These are phyloP conservation scores for Centropyge bicolor DNA, from an alignment of 2,797 vertebrate species.

Conservation along the genomic window DNA sequence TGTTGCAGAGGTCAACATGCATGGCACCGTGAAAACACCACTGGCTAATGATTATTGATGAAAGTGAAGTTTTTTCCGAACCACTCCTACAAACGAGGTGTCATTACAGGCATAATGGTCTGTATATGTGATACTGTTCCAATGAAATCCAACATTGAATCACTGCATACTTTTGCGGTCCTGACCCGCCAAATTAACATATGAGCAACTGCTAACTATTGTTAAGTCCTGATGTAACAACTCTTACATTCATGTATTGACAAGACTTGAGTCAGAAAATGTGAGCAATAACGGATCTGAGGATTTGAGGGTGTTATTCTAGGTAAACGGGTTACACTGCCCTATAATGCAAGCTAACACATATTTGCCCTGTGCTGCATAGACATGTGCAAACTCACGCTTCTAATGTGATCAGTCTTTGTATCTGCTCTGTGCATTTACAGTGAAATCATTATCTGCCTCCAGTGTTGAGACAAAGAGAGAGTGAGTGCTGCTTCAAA, in stretches of 20 bases:
- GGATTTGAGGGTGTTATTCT: not conserved
- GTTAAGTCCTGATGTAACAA: not conserved
- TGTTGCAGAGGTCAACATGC: conserved; percentile 1
- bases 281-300: not conserved
- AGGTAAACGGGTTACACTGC: not conserved
- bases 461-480: conserved; percentile 2
- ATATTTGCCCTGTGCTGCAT: conserved; percentile 1
- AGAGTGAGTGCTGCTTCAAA: not conserved
- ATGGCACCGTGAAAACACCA: conserved; percentile 3
- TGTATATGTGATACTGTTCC: conserved; percentile 10
- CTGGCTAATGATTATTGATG: not conserved
- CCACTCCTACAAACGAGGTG: conserved; percentile 14
- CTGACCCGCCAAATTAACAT: not conserved
- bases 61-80: conserved; percentile 7
- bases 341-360: not conserved
- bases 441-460: conserved; percentile 2
- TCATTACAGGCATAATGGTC: conserved; percentile 6
- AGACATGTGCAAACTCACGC: conserved; percentile 12
- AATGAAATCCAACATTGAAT: conserved; percentile 30
- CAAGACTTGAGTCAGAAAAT: not conserved
- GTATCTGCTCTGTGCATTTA: conserved; percentile 7
- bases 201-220: not conserved
- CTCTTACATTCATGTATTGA: not conserved
- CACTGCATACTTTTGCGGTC: not conserved
- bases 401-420: not conserved